Evolutionary conservation across 1,140 invertebrate species (phyloP), one percentile per base, ranked within the genome.

Genomic region (Drosophila pseudoananassae): DNA sequence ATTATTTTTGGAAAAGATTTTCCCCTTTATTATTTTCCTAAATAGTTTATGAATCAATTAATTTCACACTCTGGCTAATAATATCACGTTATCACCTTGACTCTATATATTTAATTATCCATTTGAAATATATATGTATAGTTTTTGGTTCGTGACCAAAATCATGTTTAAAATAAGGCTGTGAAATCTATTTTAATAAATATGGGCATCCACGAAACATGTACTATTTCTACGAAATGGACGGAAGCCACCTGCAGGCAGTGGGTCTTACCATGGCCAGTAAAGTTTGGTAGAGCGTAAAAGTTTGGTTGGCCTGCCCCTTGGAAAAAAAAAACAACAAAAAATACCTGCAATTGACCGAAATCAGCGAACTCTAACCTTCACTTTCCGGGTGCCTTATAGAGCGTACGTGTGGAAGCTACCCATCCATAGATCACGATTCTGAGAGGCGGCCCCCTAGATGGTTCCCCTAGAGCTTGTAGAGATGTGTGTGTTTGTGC

Each of bases 281-380:
- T 31, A 38, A 63, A 63, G 63, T 69, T 56, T 47, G 55, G 9
- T 27, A 43, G 72, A 60, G 61, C 61, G 65, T 69, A 47, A 69
- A 69, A 68, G 50, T 68, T 68, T 68, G 68, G 50, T 49, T 45
- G 31, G 40, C 29, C 33, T 66, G 57, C 20, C 57, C 17, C 12
- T 15, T 25, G 27, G 14, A 45, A 45, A 23, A 43, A 15, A 43
- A 8, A 10, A 8, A 15, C 12, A 23, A 3, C 20, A 49, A 10
- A 46, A 50, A 50, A 31, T 46, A 58, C 43, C 55, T 36, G 20
- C 69, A 81, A 72, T 71, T 78, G 70, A 59, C 47, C 76, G 64
- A 76, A 83, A 76, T 76, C 80, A 84, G 54, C 80, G 80, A 84
- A 84, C 80, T 84, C 80, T 84, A 84, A 84, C 80, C 80, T 84